phyloP scores from a whole-genome alignment of 2,888 invertebrate species.

The Neocrepidodera transversa region DNA sequence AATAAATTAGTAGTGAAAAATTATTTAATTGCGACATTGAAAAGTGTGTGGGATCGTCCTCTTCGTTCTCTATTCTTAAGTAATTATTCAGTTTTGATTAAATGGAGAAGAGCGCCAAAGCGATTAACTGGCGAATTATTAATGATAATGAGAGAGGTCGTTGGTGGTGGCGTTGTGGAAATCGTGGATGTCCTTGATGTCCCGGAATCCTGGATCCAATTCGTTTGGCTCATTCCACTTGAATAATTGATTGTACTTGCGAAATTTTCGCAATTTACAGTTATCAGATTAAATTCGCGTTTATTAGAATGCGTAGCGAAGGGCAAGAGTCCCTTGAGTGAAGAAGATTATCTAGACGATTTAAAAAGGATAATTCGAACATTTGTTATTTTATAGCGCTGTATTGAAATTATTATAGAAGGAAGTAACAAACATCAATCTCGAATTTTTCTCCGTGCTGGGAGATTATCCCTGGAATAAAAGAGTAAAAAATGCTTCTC shows the following conservation, averaged over 20 bases:
- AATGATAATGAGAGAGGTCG: constrained; percentile 14
- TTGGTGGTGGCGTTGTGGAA: neutral
- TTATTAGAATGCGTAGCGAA: constrained; percentile 3
- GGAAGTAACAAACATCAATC: no score
- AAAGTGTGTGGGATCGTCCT: neutral
- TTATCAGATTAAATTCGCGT: constrained; percentile 23
- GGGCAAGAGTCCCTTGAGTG: neutral
- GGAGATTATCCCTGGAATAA: constrained; percentile 16
- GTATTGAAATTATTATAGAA: no score
- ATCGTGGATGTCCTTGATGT: constrained; percentile 14
- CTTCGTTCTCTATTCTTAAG: neutral
- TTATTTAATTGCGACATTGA: neutral
- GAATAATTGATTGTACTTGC: constrained; percentile 23
- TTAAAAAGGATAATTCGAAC: no score
- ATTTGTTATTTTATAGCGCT: no score
- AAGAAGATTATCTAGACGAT: no score
- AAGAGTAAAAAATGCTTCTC: constrained; percentile 19
- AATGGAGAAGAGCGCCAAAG: neutral
- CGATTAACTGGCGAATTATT: constrained; percentile 20
- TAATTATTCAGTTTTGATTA: neutral
- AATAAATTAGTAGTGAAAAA: neutral
- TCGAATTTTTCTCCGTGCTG: no score
- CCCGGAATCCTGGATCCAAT: constrained; percentile 12
- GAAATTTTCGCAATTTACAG: constrained; percentile 20
- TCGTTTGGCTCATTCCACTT: constrained; percentile 21